A percentile compares a stretch with the other conserved stretches of the same genome.
These are phyloP conservation scores for Elaphurus davidianus DNA, from an alignment of 2,113 vertebrate species.

Conservation along the genomic window DNA sequence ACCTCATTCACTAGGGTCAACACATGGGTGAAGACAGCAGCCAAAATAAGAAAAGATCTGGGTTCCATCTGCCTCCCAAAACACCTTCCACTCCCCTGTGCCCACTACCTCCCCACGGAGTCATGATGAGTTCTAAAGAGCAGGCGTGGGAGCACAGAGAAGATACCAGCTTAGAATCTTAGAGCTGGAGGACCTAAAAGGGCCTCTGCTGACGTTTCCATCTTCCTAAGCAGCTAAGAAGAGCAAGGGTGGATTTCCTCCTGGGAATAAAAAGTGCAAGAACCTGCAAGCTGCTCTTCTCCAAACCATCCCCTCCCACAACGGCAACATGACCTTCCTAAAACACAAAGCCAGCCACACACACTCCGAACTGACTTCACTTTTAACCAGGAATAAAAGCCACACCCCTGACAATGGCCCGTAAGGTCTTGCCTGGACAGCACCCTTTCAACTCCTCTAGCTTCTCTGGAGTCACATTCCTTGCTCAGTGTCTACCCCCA, in stretches of 20 bases:
- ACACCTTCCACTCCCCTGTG: background rate
- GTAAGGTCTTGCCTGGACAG: fast-evolving
- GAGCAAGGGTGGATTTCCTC: background rate
- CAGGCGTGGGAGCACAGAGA: background rate
- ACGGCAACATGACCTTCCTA: background rate
- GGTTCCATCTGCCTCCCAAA: background rate
- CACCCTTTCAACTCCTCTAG: background rate
- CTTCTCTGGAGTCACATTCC: background rate
- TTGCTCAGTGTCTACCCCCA: fast-evolving
- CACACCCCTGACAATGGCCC: background rate
- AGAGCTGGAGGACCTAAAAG: too few species aligned
- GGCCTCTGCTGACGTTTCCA: background rate
- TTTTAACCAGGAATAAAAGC: background rate
- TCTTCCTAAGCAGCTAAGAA: background rate
- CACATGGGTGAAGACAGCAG: background rate
- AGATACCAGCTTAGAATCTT: background rate
- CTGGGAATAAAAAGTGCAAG: background rate
- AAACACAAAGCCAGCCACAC: background rate
- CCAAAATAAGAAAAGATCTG: background rate
- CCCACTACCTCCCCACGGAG: background rate
- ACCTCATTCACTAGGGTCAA: background rate
- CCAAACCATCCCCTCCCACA: background rate
- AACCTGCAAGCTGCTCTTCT: background rate
- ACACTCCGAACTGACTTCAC: background rate
- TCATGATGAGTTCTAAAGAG: background rate